phyloP scores from a whole-genome alignment of 2,888 invertebrate genomes.

The Tethea ocularis region DNA sequence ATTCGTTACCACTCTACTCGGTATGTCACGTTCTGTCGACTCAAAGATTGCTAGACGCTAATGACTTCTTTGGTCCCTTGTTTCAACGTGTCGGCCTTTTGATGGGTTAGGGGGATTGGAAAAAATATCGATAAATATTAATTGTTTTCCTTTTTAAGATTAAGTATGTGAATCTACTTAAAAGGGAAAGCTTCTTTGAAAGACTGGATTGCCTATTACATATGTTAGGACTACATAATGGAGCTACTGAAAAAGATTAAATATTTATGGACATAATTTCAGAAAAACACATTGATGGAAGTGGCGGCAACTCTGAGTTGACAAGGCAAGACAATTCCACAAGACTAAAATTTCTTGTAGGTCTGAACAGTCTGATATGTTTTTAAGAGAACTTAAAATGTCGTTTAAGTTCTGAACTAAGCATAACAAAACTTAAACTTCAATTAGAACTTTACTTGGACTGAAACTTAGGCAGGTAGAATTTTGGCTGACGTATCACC shows the following conservation, averaged over 20 bases:
- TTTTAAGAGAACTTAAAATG: slow-evolving; percentile 17
- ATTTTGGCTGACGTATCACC: background rate
- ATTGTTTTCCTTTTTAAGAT: no score
- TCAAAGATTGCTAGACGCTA: background rate
- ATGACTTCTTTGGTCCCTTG: slow-evolving; percentile 1
- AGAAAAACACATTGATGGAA: no score
- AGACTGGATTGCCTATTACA: no score
- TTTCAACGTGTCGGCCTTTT: background rate
- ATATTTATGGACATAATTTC: no score
- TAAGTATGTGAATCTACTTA: background rate
- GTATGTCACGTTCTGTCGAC: slow-evolving; percentile 18
- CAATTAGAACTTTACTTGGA: background rate
- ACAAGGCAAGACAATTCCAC: background rate
- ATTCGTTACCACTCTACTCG: slow-evolving; percentile 12
- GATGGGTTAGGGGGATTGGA: background rate
- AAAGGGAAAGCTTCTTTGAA: no score
- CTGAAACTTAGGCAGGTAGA: background rate
- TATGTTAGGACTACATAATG: no score
- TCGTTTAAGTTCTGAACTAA: background rate
- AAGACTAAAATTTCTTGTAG: no score
- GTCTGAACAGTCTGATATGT: background rate
- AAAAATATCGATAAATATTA: background rate
- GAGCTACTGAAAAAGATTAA: no score
- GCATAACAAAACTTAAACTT: background rate
- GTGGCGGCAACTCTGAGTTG: background rate